These are phyloP conservation scores for Clupea harengus DNA, from an alignment of 2,113 vertebrate species.

Conservation along the genomic window DNA sequence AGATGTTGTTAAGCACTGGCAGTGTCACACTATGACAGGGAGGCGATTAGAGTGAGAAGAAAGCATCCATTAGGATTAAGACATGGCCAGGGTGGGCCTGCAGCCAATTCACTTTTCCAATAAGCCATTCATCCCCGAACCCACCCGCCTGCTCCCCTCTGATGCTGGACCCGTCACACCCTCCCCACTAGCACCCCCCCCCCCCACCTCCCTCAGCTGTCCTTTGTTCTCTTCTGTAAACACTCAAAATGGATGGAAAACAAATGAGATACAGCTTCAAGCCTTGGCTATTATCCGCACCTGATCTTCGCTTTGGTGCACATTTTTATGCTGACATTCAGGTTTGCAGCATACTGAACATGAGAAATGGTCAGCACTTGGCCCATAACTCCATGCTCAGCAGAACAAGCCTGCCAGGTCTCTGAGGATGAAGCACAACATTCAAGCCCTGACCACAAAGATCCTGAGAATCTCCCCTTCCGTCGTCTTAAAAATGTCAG, in stretches of 20 bases:
- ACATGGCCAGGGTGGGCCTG: background rate
- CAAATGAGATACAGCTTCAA: slow-evolving; percentile 17
- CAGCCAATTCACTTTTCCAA: background rate
- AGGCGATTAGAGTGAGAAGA: background rate
- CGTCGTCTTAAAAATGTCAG: background rate
- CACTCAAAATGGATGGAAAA: slow-evolving; percentile 5
- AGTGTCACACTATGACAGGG: background rate
- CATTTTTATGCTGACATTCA: slow-evolving; percentile 23
- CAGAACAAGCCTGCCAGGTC: slow-evolving; percentile 18
- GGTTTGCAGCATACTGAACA: background rate
- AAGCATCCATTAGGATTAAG: slow-evolving; percentile 13
- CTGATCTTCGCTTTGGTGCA: slow-evolving; percentile 24
- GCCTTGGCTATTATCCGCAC: slow-evolving; percentile 16
- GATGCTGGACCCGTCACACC: background rate
- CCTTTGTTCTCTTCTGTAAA: slow-evolving; percentile 1
- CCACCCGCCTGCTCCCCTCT: background rate
- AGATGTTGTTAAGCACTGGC: background rate
- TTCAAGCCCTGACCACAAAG: background rate
- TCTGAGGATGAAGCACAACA: background rate
- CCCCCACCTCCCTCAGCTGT: background rate
- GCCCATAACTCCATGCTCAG: slow-evolving; percentile 22
- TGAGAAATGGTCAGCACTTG: slow-evolving; percentile 32
- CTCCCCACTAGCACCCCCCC: background rate
- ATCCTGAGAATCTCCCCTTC: background rate
- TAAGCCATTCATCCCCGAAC: background rate